Evolutionary conservation across 2,888 invertebrate species (phyloP).

Genomic region (Amphipoea oculea): DNA sequence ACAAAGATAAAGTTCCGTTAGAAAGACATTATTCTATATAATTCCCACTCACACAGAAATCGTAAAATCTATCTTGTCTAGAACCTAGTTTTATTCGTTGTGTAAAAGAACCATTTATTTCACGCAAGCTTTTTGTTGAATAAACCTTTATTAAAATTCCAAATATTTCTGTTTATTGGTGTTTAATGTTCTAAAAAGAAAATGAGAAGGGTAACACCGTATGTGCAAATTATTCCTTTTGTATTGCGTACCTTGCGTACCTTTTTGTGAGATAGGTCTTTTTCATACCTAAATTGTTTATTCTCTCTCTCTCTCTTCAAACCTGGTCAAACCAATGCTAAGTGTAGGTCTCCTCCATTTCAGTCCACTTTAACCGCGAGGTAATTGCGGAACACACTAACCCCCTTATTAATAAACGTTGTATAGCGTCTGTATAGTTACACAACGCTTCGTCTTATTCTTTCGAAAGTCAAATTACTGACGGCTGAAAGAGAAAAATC

Average conservation of each 20-base stretch:
- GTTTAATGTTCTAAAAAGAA: background rate
- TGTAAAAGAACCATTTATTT: background rate
- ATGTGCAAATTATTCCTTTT: background rate
- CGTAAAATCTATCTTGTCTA: constrained; percentile 14
- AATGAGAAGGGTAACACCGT: background rate
- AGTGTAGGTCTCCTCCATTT: background rate
- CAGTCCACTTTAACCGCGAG: background rate
- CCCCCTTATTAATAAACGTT: too few relatives aligned
- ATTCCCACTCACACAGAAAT: constrained; percentile 11
- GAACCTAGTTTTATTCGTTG: constrained; percentile 6
- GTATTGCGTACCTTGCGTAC: constrained; percentile 1
- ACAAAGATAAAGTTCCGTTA: constrained; percentile 22
- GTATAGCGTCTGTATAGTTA: too few relatives aligned
- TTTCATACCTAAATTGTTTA: background rate
- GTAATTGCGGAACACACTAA: background rate
- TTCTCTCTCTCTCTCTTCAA: background rate
- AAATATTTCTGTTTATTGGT: background rate
- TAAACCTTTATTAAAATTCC: background rate
- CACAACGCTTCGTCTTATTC: too few relatives aligned
- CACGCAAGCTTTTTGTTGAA: constrained; percentile 1
- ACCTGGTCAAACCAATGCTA: background rate
- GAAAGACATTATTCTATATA: constrained; percentile 22
- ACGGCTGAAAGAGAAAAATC: too few relatives aligned
- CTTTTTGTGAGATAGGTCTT: constrained; percentile 8
- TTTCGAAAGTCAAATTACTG: too few relatives aligned